A percentile compares a stretch with the other conserved stretches of the same genome.
These are phyloP conservation scores for Anniella stebbinsi DNA, from an alignment of 2,797 vertebrate species.

Conservation along the genomic window DNA sequence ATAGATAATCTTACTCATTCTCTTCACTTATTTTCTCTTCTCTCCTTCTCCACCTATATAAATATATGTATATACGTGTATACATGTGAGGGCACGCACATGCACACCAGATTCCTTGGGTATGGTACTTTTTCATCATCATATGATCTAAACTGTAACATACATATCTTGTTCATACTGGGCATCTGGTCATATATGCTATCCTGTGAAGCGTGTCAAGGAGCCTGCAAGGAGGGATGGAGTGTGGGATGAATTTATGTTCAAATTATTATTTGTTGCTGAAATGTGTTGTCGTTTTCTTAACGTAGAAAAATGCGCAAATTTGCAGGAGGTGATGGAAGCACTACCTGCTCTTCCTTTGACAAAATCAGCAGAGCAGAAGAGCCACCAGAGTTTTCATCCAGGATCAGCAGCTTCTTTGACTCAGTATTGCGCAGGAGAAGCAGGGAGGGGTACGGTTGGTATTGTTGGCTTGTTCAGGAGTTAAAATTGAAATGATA, in stretches of 20 bases:
- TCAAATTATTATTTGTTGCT: not conserved
- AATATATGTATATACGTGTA: not conserved
- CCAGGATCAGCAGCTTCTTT: conserved; percentile 56
- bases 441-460: conserved; percentile 51
- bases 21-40: not conserved
- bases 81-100: not conserved
- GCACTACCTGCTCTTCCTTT: conserved; percentile 61
- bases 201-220: not conserved
- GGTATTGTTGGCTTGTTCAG: not conserved
- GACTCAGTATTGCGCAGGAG: conserved; percentile 75
- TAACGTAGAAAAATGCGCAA: conserved; percentile 80
- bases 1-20: not conserved
- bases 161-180: not conserved
- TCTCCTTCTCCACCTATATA: not conserved
- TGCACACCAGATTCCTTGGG: not conserved
- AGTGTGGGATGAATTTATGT: not conserved
- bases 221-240: not conserved
- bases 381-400: conserved; percentile 65
- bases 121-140: not conserved
- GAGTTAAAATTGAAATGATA: not conserved
- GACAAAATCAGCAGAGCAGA: conserved; percentile 71
- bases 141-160: not conserved
- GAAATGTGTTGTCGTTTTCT: conserved; percentile 20
- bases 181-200: not conserved
- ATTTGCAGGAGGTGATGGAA: conserved; percentile 74